Conservation (phyloP, 2,113 vertebrate genomes). For the Lepidothrix coronata region DNA sequence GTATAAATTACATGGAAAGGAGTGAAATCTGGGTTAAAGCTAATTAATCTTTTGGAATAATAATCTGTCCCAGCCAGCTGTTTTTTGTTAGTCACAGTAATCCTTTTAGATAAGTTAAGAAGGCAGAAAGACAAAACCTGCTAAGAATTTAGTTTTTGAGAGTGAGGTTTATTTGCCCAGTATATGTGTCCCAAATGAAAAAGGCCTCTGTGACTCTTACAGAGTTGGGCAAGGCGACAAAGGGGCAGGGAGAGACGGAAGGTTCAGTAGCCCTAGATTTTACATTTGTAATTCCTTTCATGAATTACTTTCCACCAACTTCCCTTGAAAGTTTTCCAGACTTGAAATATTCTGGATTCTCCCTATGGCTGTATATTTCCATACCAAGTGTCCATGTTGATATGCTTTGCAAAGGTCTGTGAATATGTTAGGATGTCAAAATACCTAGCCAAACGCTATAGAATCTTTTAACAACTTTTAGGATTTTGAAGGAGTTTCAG, state of each 20-base stretch:
- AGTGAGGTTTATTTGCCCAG: background rate
- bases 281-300: background rate
- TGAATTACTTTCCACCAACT: background rate
- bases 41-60: background rate
- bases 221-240: background rate
- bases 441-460: background rate
- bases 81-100: background rate
- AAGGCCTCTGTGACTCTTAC: background rate
- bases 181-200: background rate
- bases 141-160: background rate
- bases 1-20: background rate
- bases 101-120: background rate
- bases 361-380: background rate
- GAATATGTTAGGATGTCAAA: background rate
- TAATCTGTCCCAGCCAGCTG: background rate
- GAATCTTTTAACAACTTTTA: background rate
- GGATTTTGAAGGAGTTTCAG: background rate
- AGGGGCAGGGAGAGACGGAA: background rate
- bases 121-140: background rate
- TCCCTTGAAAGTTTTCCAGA: background rate
- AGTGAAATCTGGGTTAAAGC: background rate
- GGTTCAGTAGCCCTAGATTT: background rate
- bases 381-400: background rate
- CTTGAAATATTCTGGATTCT: background rate
- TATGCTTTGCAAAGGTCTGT: background rate